phyloP scores from a whole-genome alignment of 2,797 vertebrate species.

The Sciurus carolinensis region DNA sequence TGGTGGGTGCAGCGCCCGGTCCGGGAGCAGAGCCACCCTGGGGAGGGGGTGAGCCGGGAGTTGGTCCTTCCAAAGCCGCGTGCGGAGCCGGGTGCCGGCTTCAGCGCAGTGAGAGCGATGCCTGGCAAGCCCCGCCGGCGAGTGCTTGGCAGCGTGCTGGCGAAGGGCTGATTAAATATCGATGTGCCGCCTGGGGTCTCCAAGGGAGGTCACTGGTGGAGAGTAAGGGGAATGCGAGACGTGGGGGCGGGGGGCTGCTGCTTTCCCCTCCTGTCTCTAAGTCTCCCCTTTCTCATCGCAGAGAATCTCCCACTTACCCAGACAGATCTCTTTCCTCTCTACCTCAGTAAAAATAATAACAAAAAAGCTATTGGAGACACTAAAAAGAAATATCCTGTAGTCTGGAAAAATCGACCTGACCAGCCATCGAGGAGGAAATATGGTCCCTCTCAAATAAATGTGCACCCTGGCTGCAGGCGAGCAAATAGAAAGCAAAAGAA shows the following conservation, averaged over 20 bases:
- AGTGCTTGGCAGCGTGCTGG: neutral
- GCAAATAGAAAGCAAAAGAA: conserved; percentile 61
- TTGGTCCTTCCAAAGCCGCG: neutral
- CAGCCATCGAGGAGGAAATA: conserved; percentile 21
- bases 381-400: neutral
- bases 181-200: conserved; percentile 70
- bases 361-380: neutral
- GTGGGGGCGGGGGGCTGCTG: neutral
- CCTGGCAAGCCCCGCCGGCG: neutral
- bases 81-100: neutral
- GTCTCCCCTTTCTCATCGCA: conserved; percentile 4
- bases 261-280: neutral
- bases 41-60: neutral
- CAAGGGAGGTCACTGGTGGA: neutral
- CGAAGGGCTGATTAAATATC: neutral
- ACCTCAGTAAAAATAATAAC: neutral
- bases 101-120: neutral
- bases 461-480: neutral
- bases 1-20: conserved; percentile 68
- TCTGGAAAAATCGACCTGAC: neutral
- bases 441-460: neutral
- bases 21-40: neutral
- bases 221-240: neutral
- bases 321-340: neutral
- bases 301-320: conserved; percentile 1